These are phyloP conservation scores for Heliornis fulica DNA, from an alignment of 2,113 vertebrate genomes.

Conservation along the genomic window DNA sequence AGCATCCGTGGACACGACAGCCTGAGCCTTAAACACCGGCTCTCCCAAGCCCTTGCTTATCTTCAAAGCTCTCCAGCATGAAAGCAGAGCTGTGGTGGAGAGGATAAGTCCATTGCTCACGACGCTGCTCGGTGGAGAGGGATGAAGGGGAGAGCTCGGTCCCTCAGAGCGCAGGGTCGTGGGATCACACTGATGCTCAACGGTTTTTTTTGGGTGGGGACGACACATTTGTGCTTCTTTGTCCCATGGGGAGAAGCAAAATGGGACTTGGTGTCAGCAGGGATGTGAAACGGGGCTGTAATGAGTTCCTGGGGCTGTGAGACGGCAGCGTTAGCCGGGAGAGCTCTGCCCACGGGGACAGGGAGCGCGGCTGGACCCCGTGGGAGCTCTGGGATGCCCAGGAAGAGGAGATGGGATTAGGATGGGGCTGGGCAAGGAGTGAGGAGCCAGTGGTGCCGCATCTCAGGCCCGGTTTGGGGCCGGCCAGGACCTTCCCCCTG, in stretches of 20 bases:
- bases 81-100: not conserved
- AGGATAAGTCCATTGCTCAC: not conserved
- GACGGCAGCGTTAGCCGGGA: rapidly evolving
- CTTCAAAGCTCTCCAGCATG: not conserved
- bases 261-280: rapidly evolving
- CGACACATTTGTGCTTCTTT: not conserved
- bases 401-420: not conserved
- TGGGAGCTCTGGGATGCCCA: not conserved
- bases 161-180: not conserved
- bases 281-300: rapidly evolving
- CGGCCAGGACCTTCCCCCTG: not conserved
- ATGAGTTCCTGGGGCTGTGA: rapidly evolving
- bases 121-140: not conserved
- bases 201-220: too few relatives aligned
- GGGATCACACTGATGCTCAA: rapidly evolving
- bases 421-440: rapidly evolving
- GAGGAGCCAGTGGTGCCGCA: rapidly evolving
- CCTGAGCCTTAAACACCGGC: not conserved
- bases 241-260: rapidly evolving
- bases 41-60: not conserved
- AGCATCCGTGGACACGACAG: rapidly evolving
- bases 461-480: rapidly evolving
- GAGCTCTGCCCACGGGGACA: not conserved
- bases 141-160: not conserved
- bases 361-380: not conserved